Evolutionary conservation across 2,888 invertebrate genomes (phyloP).

Genomic region (Calameuta idolon): DNA sequence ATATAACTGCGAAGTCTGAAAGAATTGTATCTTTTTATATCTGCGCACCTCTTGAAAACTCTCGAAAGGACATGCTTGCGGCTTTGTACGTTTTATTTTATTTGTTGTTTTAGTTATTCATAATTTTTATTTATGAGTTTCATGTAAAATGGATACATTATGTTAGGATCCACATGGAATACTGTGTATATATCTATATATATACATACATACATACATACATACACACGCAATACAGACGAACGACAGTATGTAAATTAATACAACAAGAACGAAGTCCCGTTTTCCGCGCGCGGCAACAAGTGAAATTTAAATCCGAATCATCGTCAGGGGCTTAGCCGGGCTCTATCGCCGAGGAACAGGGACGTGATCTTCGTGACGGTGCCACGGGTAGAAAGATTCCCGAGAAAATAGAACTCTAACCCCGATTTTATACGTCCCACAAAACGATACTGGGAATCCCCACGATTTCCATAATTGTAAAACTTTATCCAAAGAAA

Average conservation of each 20-base stretch:
- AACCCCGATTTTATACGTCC: neutral
- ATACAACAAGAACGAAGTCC: neutral
- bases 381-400: neutral
- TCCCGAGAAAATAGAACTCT: neutral
- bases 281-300: conserved; percentile 10
- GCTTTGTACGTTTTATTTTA: neutral
- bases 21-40: neutral
- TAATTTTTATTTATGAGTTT: neutral
- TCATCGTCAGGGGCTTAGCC: conserved; percentile 14
- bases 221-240: neutral
- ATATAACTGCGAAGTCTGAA: conserved; percentile 18
- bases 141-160: neutral
- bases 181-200: neutral
- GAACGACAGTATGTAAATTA: conserved; percentile 4
- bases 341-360: neutral
- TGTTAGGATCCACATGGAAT: neutral
- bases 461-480: neutral
- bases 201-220: neutral
- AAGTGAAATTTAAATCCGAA: conserved; percentile 25
- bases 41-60: neutral
- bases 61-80: neutral
- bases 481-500: neutral
- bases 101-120: neutral
- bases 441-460: neutral
- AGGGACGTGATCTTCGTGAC: neutral